Evolutionary conservation across 2,888 invertebrate species (phyloP), one percentile per base, ranked within the genome.

Genomic region (Slavum lentiscoides): DNA sequence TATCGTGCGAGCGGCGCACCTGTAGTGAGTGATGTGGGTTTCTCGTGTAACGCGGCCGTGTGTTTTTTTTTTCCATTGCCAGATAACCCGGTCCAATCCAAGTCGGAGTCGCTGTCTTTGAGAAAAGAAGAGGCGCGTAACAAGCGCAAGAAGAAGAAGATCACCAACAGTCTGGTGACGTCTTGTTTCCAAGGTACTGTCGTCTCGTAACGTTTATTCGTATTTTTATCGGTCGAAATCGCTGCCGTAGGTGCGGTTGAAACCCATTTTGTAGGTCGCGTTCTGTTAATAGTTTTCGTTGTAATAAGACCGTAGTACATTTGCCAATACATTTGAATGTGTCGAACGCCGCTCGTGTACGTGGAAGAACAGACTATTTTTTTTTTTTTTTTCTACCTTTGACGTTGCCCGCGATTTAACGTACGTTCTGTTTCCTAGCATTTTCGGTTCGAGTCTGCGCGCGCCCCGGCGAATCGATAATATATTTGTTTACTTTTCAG

Each of bases 81-180:
- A 80, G 80, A 72, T 43, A 58, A 58, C 15, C 72, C 64, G 2
- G 49, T 39, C n/a, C 39, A 64, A 39, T 72, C 13, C 2, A 80
- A 80, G 64, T 39, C 72, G n/a, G 80, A 80, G 61, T 80, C 80
- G 2, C 64, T 80, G n/a, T 80, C 80, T 1, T 21, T 72, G 30
- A 49, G 80, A 86, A 94, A 95, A 88, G 95, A 95, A 86, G 94
- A 94, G 88, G 94, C 94, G 86, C 92, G 94, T 86, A 92, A 92
- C 88, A 93, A 93, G 87, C 90, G 94, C 85, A 92, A 94, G 86
- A 94, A 93, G 90, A 94, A 94, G 92, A 95, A 94, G 89, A 94
- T 94, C 84, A 94, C 94, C 86, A 93, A 93, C 86, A 94, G 94
- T 83, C 89, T 95, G 85, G 94, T 94, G 86, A 94, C 94, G 84